Percentiles rank a stretch among this genome's conserved stretches.
Conservation (phyloP, 2,113 vertebrate genomes). For the Syngnathus scovelli region DNA sequence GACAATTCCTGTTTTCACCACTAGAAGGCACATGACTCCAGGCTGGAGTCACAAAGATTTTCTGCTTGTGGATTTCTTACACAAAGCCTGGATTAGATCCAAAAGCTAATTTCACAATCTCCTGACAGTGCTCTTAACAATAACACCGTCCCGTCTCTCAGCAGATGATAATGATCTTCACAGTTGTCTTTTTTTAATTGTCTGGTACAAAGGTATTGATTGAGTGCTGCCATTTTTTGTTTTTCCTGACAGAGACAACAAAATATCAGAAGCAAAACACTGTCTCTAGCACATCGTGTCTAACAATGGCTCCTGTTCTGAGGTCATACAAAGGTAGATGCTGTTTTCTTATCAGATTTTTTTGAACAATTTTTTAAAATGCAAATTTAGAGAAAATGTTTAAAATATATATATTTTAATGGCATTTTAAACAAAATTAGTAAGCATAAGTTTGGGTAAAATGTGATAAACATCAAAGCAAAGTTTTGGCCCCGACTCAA, state of each 20-base stretch:
- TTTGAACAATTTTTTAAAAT: background rate
- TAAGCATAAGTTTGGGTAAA: no score
- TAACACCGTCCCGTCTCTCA: background rate
- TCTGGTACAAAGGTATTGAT: constrained; percentile 33
- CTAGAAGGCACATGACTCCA: constrained; percentile 33
- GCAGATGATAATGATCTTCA: background rate
- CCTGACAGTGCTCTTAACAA: constrained; percentile 36
- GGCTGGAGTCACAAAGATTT: background rate
- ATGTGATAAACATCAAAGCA: no score
- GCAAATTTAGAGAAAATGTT: background rate
- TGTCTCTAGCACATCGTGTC: background rate
- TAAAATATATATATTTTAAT: background rate
- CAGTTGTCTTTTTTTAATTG: constrained; percentile 3
- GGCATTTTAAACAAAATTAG: no score
- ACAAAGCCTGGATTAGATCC: constrained; percentile 17
- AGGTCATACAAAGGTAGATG: background rate
- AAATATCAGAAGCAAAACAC: background rate
- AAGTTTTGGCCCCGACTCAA: no score
- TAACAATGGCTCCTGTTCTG: background rate
- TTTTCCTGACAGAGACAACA: constrained; percentile 27
- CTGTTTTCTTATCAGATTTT: background rate
- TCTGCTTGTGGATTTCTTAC: background rate
- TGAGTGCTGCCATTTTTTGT: constrained; percentile 10
- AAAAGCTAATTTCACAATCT: constrained; percentile 17
- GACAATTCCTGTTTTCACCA: constrained; percentile 7